Evolutionary conservation across 1,140 invertebrate genomes (phyloP).

Genomic region (Hylaeus volcanicus): DNA sequence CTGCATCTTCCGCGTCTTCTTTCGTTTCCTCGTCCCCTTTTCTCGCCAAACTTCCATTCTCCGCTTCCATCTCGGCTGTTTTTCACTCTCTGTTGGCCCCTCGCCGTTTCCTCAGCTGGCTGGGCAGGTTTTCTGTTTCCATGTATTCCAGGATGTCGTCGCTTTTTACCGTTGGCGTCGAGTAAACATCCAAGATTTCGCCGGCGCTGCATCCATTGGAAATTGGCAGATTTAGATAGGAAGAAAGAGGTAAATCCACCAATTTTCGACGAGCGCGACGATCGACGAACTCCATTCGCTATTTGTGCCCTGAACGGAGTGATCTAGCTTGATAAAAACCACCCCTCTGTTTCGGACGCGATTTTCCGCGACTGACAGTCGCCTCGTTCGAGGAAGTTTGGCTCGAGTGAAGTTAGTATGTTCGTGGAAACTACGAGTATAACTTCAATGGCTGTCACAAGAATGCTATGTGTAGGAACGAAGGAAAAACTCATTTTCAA

Average conservation of each 20-base stretch:
- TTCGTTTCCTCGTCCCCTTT: neutral
- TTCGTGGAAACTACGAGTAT: no score
- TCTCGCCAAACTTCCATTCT: neutral
- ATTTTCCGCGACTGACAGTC: neutral
- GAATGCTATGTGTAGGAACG: no score
- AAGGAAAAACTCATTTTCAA: no score
- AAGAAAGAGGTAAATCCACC: conserved; percentile 45
- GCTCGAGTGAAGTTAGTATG: no score
- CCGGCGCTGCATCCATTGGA: conserved; percentile 53
- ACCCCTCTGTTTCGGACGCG: neutral
- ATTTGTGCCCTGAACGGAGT: conserved; percentile 26
- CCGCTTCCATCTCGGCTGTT: neutral
- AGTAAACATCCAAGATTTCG: conserved; percentile 59
- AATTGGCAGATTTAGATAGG: conserved; percentile 64
- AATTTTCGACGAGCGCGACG: conserved; percentile 35
- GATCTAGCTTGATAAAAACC: conserved; percentile 30
- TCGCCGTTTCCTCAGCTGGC: neutral
- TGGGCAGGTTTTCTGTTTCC: conserved; percentile 21
- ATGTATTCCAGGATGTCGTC: conserved; percentile 28
- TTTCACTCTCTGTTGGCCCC: neutral
- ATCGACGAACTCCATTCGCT: conserved; percentile 11
- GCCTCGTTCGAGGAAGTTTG: neutral
- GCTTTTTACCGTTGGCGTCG: conserved; percentile 60
- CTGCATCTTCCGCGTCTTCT: neutral
- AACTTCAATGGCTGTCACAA: no score